phyloP scores from a whole-genome alignment of 2,797 vertebrate genomes.

The Sardinella longiceps region DNA sequence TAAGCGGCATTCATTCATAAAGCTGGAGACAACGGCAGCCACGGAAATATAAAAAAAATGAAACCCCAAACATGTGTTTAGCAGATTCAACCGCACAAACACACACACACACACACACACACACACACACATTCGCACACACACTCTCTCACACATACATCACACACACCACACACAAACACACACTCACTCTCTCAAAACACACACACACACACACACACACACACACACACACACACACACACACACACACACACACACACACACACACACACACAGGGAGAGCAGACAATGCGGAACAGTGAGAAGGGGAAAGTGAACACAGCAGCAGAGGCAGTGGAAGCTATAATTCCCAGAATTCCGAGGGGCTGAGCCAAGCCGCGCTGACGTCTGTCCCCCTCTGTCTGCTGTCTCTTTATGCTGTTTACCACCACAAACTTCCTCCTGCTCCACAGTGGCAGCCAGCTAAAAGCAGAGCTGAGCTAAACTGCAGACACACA shows the following conservation, averaged over 20 bases:
- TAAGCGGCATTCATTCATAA: constrained; percentile 73
- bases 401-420: constrained; percentile 55
- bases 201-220: background rate
- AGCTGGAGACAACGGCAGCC: constrained; percentile 59
- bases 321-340: constrained; percentile 67
- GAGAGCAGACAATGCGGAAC: constrained; percentile 35
- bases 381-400: constrained; percentile 76
- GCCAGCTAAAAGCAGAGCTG: constrained; percentile 38
- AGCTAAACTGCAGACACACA: background rate
- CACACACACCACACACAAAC: constrained; percentile 25
- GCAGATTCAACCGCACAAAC: constrained; percentile 26
- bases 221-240: constrained; percentile 33
- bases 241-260: background rate
- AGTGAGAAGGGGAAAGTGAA: constrained; percentile 48
- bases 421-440: constrained; percentile 78
- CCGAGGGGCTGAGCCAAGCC: constrained; percentile 74
- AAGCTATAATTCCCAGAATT: constrained; percentile 78
- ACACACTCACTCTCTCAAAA: background rate
- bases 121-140: background rate
- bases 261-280: background rate
- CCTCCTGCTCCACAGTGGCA: constrained; percentile 63
- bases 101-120: constrained; percentile 35
- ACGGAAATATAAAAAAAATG: constrained; percentile 64
- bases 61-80: constrained; percentile 60
- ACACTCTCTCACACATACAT: too few species aligned